Percentiles rank a stretch among this genome's conserved stretches.
phyloP scores from a whole-genome alignment of 92 coral and sea anemone genomes.

The Nematostella vectensis region DNA sequence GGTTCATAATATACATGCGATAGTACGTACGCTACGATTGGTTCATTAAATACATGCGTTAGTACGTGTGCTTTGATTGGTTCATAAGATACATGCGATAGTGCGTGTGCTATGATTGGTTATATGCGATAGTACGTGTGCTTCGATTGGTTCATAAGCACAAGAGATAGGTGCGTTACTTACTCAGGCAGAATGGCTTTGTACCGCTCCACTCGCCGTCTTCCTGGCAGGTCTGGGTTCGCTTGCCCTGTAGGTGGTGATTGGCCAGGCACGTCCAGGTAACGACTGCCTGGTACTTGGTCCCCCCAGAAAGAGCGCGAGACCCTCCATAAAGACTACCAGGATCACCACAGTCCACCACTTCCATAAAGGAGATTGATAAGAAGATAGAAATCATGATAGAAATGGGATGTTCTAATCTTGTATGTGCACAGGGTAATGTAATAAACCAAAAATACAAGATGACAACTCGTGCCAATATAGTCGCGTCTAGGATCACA shows the following conservation, averaged over 20 bases:
- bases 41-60: no score
- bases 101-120: no score
- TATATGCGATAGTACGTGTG: no score
- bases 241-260: conserved; percentile 88
- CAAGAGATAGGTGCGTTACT: no score
- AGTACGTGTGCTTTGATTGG: no score
- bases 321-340: conserved; percentile 64
- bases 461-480: no score
- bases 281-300: conserved; percentile 67
- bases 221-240: conserved; percentile 53
- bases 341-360: conserved; percentile 76
- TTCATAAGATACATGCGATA: no score
- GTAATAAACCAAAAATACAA: no score
- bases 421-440: conserved; percentile 1
- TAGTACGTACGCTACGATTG: no score
- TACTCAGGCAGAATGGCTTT: conserved; percentile 83
- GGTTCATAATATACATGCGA: no score
- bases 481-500: no score
- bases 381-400: background rate
- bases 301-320: conserved; percentile 42
- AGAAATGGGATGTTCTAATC: background rate
- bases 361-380: conserved; percentile 25
- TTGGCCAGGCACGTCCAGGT: conserved; percentile 62
- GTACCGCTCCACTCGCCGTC: conserved; percentile 77
- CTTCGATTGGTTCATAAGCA: no score